phyloP scores from a whole-genome alignment of 2,797 vertebrate species.

The Odontamblyopus rebecca region DNA sequence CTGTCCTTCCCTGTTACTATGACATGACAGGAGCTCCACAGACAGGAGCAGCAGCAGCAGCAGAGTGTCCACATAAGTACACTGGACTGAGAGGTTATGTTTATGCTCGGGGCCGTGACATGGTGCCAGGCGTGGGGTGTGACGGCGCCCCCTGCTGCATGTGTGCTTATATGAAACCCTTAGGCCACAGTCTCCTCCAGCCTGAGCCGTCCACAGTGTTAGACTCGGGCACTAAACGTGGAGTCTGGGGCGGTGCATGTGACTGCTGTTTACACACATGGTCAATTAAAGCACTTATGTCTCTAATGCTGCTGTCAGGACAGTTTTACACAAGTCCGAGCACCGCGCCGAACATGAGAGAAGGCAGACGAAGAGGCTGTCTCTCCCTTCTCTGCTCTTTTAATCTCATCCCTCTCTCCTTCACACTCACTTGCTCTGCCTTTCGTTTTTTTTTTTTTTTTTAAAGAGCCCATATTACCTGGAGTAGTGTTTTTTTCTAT shows the following conservation, averaged over 20 bases:
- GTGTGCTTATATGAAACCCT: constrained; percentile 8
- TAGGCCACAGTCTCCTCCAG: constrained; percentile 35
- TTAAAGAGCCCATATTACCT: no score
- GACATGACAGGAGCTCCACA: background rate
- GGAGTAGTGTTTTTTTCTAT: no score
- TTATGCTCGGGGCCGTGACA: constrained; percentile 59
- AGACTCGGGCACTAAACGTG: constrained; percentile 15
- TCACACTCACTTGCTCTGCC: no score
- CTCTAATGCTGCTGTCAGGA: constrained; percentile 63
- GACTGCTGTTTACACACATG: constrained; percentile 8
- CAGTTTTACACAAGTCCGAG: constrained; percentile 34
- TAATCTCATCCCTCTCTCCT: no score
- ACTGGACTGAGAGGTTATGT: constrained; percentile 64
- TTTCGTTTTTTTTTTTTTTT: no score
- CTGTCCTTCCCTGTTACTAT: no score
- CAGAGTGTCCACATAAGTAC: constrained; percentile 48
- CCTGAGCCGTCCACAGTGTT: constrained; percentile 44
- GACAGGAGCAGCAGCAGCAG: constrained; percentile 12
- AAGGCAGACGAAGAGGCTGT: background rate
- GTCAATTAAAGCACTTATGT: constrained; percentile 61
- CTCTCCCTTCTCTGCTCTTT: no score
- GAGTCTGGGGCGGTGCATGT: constrained; percentile 15
- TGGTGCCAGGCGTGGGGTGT: constrained; percentile 39
- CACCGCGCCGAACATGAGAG: background rate
- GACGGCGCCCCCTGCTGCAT: constrained; percentile 29